Evolutionary conservation across 2,888 invertebrate species (phyloP).

Genomic region (Macaria notata): DNA sequence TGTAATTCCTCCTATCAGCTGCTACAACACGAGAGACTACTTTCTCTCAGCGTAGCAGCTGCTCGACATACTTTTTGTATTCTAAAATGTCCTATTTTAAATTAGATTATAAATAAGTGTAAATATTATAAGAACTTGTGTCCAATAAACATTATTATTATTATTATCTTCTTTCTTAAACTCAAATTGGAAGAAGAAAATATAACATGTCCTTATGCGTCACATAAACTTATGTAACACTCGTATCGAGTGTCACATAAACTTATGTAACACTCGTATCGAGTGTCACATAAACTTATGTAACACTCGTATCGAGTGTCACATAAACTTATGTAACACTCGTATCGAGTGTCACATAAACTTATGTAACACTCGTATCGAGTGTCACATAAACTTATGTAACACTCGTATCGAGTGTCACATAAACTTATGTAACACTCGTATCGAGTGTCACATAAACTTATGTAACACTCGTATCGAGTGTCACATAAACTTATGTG

Average conservation of each 20-base stretch:
- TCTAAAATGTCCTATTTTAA: too few relatives aligned
- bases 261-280: neutral
- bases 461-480: neutral
- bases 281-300: neutral
- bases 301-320: neutral
- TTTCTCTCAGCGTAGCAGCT: too few relatives aligned
- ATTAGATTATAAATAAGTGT: too few relatives aligned
- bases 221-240: neutral
- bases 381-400: neutral
- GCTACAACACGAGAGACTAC: too few relatives aligned
- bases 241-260: neutral
- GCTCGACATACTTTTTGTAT: too few relatives aligned
- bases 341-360: neutral
- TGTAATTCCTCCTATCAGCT: too few relatives aligned
- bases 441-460: neutral
- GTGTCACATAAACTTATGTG: neutral
- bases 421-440: neutral
- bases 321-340: neutral
- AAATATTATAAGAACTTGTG: too few relatives aligned
- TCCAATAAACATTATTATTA: too few relatives aligned
- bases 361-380: neutral
- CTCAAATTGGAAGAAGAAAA: too few relatives aligned
- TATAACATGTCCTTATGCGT: too few relatives aligned
- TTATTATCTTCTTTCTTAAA: too few relatives aligned
- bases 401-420: neutral